Evolutionary conservation across 2,113 vertebrate species (phyloP).

Genomic region (Cichladusa arquata): DNA sequence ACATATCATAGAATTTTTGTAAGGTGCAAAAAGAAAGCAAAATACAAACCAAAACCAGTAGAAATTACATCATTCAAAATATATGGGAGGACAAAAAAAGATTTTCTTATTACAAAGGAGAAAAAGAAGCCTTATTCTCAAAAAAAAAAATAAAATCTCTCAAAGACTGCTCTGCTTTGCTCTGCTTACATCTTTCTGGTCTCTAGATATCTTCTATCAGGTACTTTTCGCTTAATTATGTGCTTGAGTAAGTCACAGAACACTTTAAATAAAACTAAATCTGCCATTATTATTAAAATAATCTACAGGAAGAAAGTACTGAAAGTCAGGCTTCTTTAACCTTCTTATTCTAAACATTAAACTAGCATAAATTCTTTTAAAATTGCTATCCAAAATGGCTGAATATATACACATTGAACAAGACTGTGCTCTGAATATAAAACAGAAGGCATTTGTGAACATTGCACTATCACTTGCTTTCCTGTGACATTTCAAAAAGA

Average conservation of each 20-base stretch:
- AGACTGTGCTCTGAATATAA: not conserved
- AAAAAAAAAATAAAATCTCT: not conserved
- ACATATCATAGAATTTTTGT: not conserved
- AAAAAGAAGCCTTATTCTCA: not conserved
- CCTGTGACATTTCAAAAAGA: not conserved
- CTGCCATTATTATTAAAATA: constrained; percentile 4
- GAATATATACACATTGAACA: not conserved
- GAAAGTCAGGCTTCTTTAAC: constrained; percentile 17
- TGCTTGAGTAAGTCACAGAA: not conserved
- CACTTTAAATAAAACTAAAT: constrained; percentile 12
- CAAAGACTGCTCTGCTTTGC: not conserved
- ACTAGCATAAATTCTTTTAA: not conserved
- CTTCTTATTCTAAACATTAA: not conserved
- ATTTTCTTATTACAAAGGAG: not conserved
- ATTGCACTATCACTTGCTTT: not conserved
- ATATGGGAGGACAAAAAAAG: not conserved
- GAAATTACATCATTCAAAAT: not conserved
- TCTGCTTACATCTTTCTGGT: not conserved
- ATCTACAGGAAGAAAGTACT: not conserved
- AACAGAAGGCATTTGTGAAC: not conserved
- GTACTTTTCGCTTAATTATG: not conserved
- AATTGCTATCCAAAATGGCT: not conserved
- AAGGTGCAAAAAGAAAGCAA: not conserved
- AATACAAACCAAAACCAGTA: not conserved
- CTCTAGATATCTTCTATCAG: not conserved